A percentile compares a stretch with the other conserved stretches of the same genome.
Conservation (phyloP, 2,113 vertebrate species). For the Craseonycteris thonglongyai region DNA sequence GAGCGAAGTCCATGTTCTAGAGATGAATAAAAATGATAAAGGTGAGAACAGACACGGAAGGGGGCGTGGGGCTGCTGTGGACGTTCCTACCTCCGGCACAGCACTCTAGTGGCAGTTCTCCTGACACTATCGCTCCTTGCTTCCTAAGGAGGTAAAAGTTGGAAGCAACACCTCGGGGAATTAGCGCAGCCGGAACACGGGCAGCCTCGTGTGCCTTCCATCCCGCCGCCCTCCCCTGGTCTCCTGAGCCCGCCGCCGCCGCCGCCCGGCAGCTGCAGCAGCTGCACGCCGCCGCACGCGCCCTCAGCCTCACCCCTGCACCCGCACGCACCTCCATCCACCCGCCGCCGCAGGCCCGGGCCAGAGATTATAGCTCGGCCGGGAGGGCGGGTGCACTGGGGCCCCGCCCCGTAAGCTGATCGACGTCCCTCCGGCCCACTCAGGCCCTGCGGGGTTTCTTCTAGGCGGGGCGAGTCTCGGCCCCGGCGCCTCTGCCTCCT, state of each 20-base stretch:
- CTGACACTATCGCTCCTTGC: background rate
- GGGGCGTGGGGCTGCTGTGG: background rate
- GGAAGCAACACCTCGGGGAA: background rate
- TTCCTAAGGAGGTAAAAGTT: background rate
- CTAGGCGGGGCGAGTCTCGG: background rate
- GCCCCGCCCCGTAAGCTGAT: constrained; percentile 44
- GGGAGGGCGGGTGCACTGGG: background rate
- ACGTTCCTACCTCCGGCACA: background rate
- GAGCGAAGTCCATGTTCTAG: constrained; percentile 53
- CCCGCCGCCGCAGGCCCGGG: accelerated
- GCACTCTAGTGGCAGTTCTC: background rate
- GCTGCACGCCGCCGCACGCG: background rate
- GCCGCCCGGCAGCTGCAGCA: background rate
- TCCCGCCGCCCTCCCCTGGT: background rate
- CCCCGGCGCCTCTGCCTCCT: accelerated
- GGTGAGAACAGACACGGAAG: background rate
- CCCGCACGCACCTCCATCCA: background rate
- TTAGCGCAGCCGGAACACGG: background rate
- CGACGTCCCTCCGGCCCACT: constrained; percentile 49
- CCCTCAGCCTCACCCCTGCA: background rate
- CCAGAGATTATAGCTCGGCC: background rate
- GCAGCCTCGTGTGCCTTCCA: background rate
- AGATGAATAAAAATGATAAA: background rate
- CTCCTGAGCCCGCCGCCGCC: background rate
- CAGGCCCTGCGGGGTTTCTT: background rate